Conservation (phyloP, 2,888 invertebrate genomes). For the Luffia ferchaultella region DNA sequence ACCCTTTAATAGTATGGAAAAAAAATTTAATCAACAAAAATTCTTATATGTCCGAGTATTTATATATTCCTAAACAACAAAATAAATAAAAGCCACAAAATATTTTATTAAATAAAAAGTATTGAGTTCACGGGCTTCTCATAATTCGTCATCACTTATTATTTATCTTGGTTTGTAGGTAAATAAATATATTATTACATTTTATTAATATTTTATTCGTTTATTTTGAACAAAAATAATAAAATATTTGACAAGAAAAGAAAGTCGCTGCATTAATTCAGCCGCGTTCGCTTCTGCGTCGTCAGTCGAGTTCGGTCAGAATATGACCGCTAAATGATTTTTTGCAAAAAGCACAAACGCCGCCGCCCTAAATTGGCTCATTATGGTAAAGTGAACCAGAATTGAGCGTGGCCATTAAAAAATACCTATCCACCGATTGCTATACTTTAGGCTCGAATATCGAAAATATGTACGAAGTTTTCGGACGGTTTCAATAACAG, state of each 20-base stretch:
- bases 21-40: neutral
- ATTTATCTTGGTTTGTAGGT: neutral
- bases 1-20: neutral
- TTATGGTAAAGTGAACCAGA: neutral
- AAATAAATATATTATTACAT: neutral
- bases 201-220: no score
- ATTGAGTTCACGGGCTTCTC: neutral
- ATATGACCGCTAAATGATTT: neutral
- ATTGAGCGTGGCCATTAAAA: no score
- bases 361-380: neutral
- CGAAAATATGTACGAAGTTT: no score
- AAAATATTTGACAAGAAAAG: no score
- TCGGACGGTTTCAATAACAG: no score
- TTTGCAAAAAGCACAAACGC: neutral
- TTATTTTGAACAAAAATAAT: no score
- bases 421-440: no score
- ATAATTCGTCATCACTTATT: neutral
- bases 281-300: neutral
- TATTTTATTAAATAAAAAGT: neutral
- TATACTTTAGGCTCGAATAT: no score
- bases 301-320: neutral
- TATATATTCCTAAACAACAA: no score
- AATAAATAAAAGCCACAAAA: neutral
- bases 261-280: no score
- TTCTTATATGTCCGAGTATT: neutral